These are phyloP conservation scores for Lipophrys pholis DNA, from an alignment of 2,113 vertebrate genomes.

Conservation along the genomic window DNA sequence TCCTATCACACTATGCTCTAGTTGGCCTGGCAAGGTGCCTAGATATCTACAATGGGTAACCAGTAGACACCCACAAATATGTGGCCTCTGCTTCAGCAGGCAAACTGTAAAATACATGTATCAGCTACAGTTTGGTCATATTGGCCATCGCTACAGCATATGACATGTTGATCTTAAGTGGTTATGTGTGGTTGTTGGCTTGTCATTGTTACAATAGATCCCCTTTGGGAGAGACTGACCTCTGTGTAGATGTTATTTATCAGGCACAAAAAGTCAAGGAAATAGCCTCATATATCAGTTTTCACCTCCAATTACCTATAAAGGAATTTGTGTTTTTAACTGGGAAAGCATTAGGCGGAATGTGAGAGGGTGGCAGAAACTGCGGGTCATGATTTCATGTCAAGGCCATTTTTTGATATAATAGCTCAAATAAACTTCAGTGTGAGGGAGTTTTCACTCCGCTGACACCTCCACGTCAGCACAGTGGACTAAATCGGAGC, in stretches of 20 bases:
- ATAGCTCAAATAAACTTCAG: constrained; percentile 65
- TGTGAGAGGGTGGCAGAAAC: constrained; percentile 21
- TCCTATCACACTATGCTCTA: constrained; percentile 62
- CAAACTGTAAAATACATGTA: constrained; percentile 61
- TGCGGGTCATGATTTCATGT: constrained; percentile 30
- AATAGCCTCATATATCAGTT: constrained; percentile 62
- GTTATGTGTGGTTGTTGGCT: constrained; percentile 62
- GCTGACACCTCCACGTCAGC: constrained; percentile 40
- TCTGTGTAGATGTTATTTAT: constrained; percentile 54
- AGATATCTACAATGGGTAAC: constrained; percentile 75
- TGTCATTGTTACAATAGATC: constrained; percentile 59
- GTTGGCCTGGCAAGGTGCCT: constrained; percentile 66
- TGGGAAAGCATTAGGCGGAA: constrained; percentile 31
- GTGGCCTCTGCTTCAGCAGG: constrained; percentile 55
- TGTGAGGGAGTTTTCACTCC: constrained; percentile 33
- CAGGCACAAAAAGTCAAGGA: constrained; percentile 46
- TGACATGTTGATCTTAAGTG: constrained; percentile 74
- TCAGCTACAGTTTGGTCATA: constrained; percentile 66
- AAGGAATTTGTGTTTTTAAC: constrained; percentile 27
- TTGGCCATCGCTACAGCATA: constrained; percentile 50
- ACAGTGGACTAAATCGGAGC: constrained; percentile 29
- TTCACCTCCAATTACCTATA: constrained; percentile 52
- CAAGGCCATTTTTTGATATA: constrained; percentile 42
- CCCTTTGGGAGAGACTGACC: constrained; percentile 28
- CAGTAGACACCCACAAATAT: constrained; percentile 75